Evolutionary conservation across 2,888 invertebrate genomes (phyloP).

Genomic region (Leucozona laternaria): DNA sequence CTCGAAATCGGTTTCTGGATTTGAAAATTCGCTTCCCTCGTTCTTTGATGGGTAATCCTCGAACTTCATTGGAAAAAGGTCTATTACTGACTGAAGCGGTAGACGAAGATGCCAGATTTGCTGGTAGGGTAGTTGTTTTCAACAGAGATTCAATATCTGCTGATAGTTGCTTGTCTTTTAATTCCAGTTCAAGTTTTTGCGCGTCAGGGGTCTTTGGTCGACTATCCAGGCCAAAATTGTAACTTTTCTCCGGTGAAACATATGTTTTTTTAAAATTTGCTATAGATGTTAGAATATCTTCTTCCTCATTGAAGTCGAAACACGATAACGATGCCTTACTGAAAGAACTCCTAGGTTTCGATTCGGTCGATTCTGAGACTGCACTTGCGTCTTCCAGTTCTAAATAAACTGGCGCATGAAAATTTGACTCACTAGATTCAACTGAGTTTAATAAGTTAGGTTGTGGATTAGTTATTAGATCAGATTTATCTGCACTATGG

Average conservation of each 20-base stretch:
- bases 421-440: conserved; percentile 1
- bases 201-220: conserved; percentile 40
- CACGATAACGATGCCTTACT: conserved; percentile 85
- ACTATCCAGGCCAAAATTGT: conserved; percentile 52
- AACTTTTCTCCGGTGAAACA: conserved; percentile 77
- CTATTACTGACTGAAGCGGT: conserved; percentile 1
- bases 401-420: not conserved
- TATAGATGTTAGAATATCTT: conserved; percentile 84
- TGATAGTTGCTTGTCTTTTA: conserved; percentile 81
- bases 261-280: conserved; percentile 80
- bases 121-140: conserved; percentile 86
- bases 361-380: not conserved
- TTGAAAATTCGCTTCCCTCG: conserved; percentile 83
- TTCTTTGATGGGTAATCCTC: conserved; percentile 82
- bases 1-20: conserved; percentile 80
- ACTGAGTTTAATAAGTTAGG: not conserved
- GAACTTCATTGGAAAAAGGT: conserved; percentile 67
- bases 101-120: conserved; percentile 82
- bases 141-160: conserved; percentile 87
- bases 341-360: conserved; percentile 17
- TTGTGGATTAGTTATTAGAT: not conserved
- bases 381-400: not conserved
- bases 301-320: conserved; percentile 92
- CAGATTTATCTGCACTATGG: not conserved
- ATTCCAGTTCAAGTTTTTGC: conserved; percentile 76